These are phyloP conservation scores for Lithobates sylvaticus DNA, from an alignment of 2,797 vertebrate genomes.

Conservation along the genomic window DNA sequence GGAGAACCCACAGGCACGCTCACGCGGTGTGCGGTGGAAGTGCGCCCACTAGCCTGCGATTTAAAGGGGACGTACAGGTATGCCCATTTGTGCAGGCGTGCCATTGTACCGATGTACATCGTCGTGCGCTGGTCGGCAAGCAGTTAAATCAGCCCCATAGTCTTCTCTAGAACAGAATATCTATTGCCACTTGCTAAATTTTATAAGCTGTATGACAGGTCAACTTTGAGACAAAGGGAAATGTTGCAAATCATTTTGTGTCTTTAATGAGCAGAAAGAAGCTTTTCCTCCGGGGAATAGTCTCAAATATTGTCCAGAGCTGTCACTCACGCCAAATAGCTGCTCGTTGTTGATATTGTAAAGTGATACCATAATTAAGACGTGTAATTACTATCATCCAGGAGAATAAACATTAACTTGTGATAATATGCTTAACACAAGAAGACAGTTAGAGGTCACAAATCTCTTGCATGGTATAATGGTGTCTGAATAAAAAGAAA, in stretches of 20 bases:
- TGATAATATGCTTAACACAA: background rate
- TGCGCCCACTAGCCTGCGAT: too few relatives aligned
- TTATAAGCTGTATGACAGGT: background rate
- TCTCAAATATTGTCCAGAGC: background rate
- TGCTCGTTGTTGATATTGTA: constrained; percentile 5
- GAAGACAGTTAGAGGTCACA: background rate
- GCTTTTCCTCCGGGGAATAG: background rate
- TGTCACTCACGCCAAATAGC: background rate
- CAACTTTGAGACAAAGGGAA: background rate
- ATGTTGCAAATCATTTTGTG: too few relatives aligned
- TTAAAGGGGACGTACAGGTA: too few relatives aligned
- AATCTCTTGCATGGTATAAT: background rate
- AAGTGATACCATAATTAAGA: constrained; percentile 1
- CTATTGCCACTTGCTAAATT: background rate
- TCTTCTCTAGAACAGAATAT: too few relatives aligned
- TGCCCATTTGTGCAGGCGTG: too few relatives aligned
- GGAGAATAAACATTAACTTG: background rate
- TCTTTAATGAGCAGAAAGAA: constrained; percentile 5
- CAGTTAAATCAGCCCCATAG: too few relatives aligned
- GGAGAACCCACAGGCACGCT: too few relatives aligned
- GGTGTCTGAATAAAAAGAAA: background rate
- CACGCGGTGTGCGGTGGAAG: too few relatives aligned
- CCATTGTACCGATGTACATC: too few relatives aligned
- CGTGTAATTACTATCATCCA: constrained; percentile 1
- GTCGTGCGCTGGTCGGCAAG: too few relatives aligned